Base-by-base conservation (phyloP, 2,888 invertebrate species). In the Cryptocephalus moraei region DNA sequence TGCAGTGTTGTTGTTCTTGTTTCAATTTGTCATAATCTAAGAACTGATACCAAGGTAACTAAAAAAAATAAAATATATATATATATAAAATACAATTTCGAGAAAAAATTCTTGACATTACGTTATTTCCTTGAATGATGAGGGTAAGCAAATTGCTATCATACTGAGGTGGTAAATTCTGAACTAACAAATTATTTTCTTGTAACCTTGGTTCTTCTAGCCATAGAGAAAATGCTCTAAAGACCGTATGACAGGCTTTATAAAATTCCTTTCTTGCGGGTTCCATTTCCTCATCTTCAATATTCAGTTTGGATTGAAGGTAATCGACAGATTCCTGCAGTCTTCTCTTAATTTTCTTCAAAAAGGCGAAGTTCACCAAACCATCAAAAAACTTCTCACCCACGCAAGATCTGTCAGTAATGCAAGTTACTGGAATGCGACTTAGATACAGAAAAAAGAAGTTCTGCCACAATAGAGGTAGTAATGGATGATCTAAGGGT, bases 341-440 rank as follows among this genome's bases (percentile, higher is more conserved):
- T 47, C 80, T 76, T 51, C 78, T 77, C 61, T 86, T 86, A 51
- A 89, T 71, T 59, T 78, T 79, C 61, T 85, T 87, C 62, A 83
- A 63, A 57, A 81, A 78, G 43, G 74, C 77, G 32, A 81, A 71
- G 60, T 84, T 78, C 10, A 81, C 74, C 64, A 84, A 76, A 2
- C 80, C 80, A 53, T 84, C 82, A 62, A 87, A 89, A 66, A 88
- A 86, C 63, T 80, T 81, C 53, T 82, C 79, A 1, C 88, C 84
- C 0, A 86, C 78, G 49, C 86, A 83, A 43, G 77, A 78, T 48
- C 73, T 71, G 56, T 78, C 75, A 14, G 40, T 13, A 12, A 69
- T 62, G 46, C 79, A 80, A 10, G 59, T 61, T 10, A 69, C 63
- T 1, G 79, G 76, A 46, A 80, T 72, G 55, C 86, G 71, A 39